phyloP scores from a whole-genome alignment of 2,113 vertebrate genomes.

The Psammodynastes pulverulentus region DNA sequence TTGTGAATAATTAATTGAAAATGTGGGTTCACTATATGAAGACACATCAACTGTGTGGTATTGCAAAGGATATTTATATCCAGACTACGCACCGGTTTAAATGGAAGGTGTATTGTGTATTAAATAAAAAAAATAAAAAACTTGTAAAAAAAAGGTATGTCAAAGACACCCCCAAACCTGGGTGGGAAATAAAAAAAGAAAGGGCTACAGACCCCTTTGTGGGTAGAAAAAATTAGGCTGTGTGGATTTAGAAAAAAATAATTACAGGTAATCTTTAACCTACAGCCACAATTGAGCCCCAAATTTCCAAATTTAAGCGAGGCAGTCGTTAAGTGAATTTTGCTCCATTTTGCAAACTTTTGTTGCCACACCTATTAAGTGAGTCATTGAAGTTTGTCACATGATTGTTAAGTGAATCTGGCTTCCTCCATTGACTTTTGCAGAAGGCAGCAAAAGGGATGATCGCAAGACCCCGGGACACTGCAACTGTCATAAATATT shows the following conservation, averaged over 20 bases:
- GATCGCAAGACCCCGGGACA: not conserved
- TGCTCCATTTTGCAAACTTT: not conserved
- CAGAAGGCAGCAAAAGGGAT: not conserved
- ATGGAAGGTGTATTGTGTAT: no score
- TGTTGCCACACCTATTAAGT: not conserved
- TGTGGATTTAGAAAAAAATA: not conserved
- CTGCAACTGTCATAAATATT: not conserved
- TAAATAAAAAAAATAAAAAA: no score
- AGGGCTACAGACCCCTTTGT: no score
- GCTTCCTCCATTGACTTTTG: not conserved
- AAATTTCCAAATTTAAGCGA: not conserved
- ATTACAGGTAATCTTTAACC: not conserved
- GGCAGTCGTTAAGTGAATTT: not conserved
- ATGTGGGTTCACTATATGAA: no score
- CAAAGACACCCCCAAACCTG: accelerated
- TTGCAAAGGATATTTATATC: no score
- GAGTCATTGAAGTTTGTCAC: not conserved
- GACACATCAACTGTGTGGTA: no score
- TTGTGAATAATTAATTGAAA: no score
- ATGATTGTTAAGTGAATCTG: not conserved
- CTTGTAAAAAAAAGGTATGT: no score
- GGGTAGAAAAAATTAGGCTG: no score
- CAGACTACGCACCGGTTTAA: no score
- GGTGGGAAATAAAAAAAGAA: not conserved
- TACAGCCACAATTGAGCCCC: not conserved